Evolutionary conservation across 2,113 vertebrate genomes (phyloP).

Genomic region (Pogona vitticeps): DNA sequence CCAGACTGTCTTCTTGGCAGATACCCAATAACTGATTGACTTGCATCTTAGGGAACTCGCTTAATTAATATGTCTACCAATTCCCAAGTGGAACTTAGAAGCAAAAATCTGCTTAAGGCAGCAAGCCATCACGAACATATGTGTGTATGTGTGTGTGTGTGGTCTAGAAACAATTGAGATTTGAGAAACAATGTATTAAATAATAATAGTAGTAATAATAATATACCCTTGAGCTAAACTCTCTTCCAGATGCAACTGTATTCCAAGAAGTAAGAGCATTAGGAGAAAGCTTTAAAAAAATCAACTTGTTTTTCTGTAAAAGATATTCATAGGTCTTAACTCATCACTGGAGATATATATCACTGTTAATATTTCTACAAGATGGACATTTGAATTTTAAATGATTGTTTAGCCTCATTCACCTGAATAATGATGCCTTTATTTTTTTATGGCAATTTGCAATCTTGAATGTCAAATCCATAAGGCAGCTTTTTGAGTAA

Average conservation of each 20-base stretch:
- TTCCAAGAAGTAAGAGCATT: neutral
- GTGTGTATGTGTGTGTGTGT: neutral
- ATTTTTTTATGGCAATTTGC: conserved; percentile 43
- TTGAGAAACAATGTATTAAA: conserved; percentile 39
- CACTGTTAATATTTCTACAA: conserved; percentile 56
- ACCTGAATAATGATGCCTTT: conserved; percentile 50
- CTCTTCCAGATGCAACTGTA: conserved; percentile 43
- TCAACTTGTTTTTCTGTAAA: conserved; percentile 38
- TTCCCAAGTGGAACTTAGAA: conserved; percentile 74
- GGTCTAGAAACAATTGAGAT: conserved; percentile 70
- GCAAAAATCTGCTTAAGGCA: conserved; percentile 75
- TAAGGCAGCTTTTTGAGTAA: conserved; percentile 46
- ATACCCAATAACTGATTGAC: conserved; percentile 77
- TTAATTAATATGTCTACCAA: conserved; percentile 79
- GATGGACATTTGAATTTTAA: conserved; percentile 51
- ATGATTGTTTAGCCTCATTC: conserved; percentile 14
- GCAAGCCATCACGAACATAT: conserved; percentile 70
- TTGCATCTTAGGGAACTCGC: conserved; percentile 73
- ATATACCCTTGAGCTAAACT: neutral
- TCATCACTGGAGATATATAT: conserved; percentile 46
- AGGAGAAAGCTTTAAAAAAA: neutral
- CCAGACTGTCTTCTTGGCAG: conserved; percentile 71
- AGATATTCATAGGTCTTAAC: conserved; percentile 41
- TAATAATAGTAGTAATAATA: too few relatives aligned
- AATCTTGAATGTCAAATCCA: conserved; percentile 52